Percentiles rank a stretch among this genome's conserved stretches.
Evolutionary conservation across 2,113 vertebrate species (phyloP).

Genomic region (Clarias macrocephalus): DNA sequence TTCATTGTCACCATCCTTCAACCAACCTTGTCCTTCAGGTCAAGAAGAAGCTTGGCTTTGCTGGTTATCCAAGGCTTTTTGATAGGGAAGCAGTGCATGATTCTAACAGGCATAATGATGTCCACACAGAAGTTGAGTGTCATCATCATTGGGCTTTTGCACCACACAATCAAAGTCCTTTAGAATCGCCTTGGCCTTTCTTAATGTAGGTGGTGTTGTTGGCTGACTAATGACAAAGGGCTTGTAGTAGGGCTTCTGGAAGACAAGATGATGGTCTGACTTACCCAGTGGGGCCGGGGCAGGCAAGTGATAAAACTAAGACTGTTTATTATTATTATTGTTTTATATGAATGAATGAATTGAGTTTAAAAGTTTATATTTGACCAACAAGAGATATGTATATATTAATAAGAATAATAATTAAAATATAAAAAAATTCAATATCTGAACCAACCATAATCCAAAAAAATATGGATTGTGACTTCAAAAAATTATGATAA

Average conservation of each 20-base stretch:
- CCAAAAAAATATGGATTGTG: too few relatives aligned
- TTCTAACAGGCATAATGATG: not conserved
- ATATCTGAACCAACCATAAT: too few relatives aligned
- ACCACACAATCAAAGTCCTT: conserved; percentile 23
- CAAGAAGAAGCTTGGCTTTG: not conserved
- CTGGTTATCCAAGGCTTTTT: conserved; percentile 39
- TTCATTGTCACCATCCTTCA: not conserved
- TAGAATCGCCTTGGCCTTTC: not conserved
- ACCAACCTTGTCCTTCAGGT: conserved; percentile 18
- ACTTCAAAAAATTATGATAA: too few relatives aligned
- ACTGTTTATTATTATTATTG: too few relatives aligned
- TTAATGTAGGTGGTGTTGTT: not conserved
- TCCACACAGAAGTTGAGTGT: conserved; percentile 42
- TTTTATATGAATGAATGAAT: too few relatives aligned
- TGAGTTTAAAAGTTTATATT: too few relatives aligned
- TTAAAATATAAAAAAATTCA: too few relatives aligned
- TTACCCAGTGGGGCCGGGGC: not conserved
- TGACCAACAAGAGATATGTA: too few relatives aligned
- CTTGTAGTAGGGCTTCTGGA: not conserved
- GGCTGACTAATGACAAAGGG: not conserved
- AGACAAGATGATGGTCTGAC: not conserved
- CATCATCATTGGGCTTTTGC: not conserved
- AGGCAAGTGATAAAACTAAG: too few relatives aligned
- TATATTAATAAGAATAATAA: too few relatives aligned
- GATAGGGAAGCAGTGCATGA: not conserved